These are phyloP conservation scores for Chloroceryle inda DNA, from an alignment of 2,797 vertebrate species.

Conservation along the genomic window DNA sequence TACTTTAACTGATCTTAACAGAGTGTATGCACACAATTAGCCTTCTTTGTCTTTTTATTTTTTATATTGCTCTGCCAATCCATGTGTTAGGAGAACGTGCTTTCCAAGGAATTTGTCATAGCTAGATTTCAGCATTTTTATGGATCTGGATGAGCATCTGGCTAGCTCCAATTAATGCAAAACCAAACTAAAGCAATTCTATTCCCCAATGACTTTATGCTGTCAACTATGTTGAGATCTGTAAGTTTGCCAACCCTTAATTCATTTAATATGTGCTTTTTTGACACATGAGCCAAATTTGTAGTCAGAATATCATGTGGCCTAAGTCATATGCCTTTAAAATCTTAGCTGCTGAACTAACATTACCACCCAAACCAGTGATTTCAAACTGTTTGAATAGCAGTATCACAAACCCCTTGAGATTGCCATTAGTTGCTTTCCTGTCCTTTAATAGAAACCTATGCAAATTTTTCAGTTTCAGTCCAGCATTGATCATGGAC, in stretches of 20 bases:
- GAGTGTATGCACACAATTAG: neutral
- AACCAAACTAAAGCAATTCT: conserved; percentile 19
- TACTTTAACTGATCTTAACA: neutral
- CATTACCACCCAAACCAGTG: neutral
- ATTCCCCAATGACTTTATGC: conserved; percentile 17
- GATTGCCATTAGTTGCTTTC: neutral
- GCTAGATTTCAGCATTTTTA: neutral
- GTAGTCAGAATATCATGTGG: neutral
- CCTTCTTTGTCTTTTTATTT: neutral
- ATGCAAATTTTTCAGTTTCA: neutral
- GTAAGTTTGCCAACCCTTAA: conserved; percentile 18
- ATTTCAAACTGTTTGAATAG: neutral
- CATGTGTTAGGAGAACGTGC: neutral
- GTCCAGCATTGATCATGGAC: neutral
- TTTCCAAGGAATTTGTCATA: neutral
- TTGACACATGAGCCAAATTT: conserved; percentile 22
- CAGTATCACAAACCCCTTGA: neutral
- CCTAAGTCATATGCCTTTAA: neutral
- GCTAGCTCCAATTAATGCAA: conserved; percentile 25
- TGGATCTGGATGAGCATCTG: conserved; percentile 12
- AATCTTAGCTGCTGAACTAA: neutral
- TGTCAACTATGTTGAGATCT: conserved; percentile 36
- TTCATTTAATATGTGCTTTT: conserved; percentile 19
- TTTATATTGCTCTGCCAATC: neutral
- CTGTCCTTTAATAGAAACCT: neutral